These are phyloP conservation scores for Chamaea fasciata DNA, from an alignment of 2,113 vertebrate genomes.

Conservation along the genomic window DNA sequence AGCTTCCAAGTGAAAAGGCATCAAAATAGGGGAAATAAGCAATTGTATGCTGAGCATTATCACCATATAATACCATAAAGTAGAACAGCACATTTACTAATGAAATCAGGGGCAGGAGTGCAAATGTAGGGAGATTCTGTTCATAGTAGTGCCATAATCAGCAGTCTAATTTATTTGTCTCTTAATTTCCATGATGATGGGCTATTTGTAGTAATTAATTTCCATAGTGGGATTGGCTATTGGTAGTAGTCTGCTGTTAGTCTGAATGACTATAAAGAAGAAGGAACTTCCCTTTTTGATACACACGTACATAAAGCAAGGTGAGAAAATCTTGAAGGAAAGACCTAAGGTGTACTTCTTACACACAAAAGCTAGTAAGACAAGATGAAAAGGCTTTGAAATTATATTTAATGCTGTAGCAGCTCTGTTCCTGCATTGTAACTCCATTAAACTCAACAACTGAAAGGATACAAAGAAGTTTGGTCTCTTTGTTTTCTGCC, in stretches of 20 bases:
- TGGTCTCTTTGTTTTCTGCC: background rate
- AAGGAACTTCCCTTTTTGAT: background rate
- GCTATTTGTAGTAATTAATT: background rate
- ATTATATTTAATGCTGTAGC: background rate
- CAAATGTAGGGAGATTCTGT: background rate
- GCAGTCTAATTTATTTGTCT: background rate
- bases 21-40: background rate
- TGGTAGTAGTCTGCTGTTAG: background rate
- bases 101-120: background rate
- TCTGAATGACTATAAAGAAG: background rate
- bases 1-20: constrained; percentile 3
- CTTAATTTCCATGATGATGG: background rate
- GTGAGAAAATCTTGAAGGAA: background rate
- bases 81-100: background rate
- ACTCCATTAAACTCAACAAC: background rate
- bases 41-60: background rate
- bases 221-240: background rate
- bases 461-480: background rate
- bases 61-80: background rate
- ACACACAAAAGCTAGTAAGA: background rate
- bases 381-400: constrained; percentile 28
- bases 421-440: background rate
- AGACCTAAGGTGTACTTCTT: background rate
- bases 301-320: background rate
- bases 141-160: background rate